A percentile compares a stretch with the other conserved stretches of the same genome.
Evolutionary conservation across 1,140 invertebrate genomes (phyloP).

Genomic region (Papilio polytes): DNA sequence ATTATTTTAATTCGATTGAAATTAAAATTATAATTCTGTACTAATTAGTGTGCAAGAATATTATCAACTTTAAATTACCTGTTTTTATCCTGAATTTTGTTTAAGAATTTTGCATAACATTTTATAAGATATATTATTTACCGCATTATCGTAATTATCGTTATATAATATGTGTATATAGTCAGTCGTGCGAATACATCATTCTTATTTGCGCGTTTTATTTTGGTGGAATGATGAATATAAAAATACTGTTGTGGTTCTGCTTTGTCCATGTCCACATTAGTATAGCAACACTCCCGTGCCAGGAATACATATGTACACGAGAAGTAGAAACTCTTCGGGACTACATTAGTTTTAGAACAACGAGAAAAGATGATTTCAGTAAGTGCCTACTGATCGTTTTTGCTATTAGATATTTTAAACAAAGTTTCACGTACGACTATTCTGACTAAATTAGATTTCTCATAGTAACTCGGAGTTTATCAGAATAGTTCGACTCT

Average conservation of each 20-base stretch:
- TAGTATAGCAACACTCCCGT: not conserved
- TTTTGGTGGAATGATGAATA: not conserved
- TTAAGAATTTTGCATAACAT: constrained; percentile 21
- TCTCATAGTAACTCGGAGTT: too few species aligned
- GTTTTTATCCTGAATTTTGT: constrained; percentile 21
- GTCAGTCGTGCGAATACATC: too few species aligned
- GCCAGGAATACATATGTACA: not conserved
- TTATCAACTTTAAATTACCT: not conserved
- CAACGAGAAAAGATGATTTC: not conserved
- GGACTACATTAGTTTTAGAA: not conserved
- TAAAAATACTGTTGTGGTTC: not conserved
- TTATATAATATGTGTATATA: not conserved
- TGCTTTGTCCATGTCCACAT: not conserved
- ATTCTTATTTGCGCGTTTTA: not conserved
- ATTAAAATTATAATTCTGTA: not conserved
- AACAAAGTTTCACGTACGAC: too few species aligned
- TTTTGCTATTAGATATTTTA: not conserved
- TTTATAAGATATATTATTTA: not conserved
- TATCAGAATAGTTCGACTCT: too few species aligned
- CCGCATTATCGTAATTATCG: not conserved
- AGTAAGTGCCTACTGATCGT: not conserved
- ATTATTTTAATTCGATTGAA: not conserved
- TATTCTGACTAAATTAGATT: too few species aligned
- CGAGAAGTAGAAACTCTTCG: not conserved
- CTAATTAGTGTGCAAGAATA: not conserved